These are phyloP conservation scores for Heterodera carotae DNA, from an alignment of 1,140 invertebrate species.

Conservation along the genomic window DNA sequence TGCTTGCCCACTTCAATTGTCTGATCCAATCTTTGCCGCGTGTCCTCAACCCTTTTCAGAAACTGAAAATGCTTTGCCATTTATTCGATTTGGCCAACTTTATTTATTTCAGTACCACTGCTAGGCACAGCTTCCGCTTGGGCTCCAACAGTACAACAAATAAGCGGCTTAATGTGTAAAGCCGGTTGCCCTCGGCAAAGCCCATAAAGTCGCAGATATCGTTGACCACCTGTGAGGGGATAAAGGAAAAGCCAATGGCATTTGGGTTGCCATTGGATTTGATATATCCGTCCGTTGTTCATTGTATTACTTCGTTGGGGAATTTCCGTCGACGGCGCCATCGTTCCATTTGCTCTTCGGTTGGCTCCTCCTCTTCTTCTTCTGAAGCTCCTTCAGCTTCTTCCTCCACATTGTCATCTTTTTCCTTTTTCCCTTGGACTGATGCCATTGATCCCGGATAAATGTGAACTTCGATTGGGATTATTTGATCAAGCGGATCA, in stretches of 20 bases:
- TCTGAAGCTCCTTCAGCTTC: background rate
- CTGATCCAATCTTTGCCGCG: constrained; percentile 21
- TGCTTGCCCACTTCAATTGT: constrained; percentile 27
- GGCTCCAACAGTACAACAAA: constrained; percentile 17
- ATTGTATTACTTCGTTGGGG: background rate
- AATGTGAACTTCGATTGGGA: background rate
- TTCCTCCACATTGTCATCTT: background rate
- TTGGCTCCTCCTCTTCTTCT: background rate
- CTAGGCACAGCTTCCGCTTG: constrained; percentile 16
- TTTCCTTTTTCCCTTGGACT: background rate
- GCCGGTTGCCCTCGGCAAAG: background rate
- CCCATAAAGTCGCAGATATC: constrained; percentile 16
- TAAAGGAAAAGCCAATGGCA: background rate
- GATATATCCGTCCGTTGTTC: background rate
- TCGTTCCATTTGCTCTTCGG: background rate
- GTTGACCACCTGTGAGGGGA: constrained; percentile 3
- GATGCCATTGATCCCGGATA: background rate
- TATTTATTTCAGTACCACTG: background rate
- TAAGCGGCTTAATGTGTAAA: constrained; percentile 14
- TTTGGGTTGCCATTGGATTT: too few species aligned
- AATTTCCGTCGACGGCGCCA: background rate
- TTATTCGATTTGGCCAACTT: background rate
- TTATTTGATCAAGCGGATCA: background rate
- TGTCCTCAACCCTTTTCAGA: constrained; percentile 23
- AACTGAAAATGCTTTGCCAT: constrained; percentile 12